These are phyloP conservation scores for Opisthograptis luteolata DNA, from an alignment of 2,888 invertebrate species.

Conservation along the genomic window DNA sequence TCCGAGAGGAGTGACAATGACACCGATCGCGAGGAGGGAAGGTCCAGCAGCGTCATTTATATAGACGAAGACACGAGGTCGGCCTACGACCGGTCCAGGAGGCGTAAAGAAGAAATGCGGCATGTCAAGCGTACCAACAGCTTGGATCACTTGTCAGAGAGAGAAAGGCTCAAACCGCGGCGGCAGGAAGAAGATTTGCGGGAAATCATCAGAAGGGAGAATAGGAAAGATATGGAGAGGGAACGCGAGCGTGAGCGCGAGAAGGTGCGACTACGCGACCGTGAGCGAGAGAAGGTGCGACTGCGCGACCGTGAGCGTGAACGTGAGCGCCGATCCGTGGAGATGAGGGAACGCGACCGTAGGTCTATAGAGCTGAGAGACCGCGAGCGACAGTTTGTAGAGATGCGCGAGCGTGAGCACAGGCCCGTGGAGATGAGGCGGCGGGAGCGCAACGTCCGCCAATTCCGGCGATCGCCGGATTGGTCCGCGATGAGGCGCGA, in stretches of 20 bases:
- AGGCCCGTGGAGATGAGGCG: conserved; percentile 35
- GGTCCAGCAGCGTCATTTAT: conserved; percentile 73
- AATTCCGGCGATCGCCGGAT: conserved; percentile 40
- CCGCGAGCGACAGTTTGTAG: conserved; percentile 50
- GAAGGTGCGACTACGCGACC: conserved; percentile 48
- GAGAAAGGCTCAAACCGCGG: conserved; percentile 57
- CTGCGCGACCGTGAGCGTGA: conserved; percentile 48
- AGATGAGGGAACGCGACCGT: conserved; percentile 22
- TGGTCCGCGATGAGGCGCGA: conserved; percentile 1
- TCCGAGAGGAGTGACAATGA: conserved; percentile 87
- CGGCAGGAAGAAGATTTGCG: conserved; percentile 73
- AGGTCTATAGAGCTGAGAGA: conserved; percentile 26
- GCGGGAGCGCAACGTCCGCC: conserved; percentile 20
- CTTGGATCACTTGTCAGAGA: conserved; percentile 60
- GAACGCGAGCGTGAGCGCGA: conserved; percentile 48
- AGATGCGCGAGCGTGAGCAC: conserved; percentile 27
- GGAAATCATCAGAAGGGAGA: conserved; percentile 66
- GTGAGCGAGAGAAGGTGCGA: conserved; percentile 45
- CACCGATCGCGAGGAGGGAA: conserved; percentile 28
- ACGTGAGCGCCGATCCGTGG: conserved; percentile 45
- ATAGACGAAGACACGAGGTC: conserved; percentile 65
- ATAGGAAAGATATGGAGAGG: conserved; percentile 63
- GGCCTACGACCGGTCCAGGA: conserved; percentile 66
- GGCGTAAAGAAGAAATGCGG: conserved; percentile 61
- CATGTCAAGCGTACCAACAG: conserved; percentile 68